Percentiles rank a stretch among this genome's conserved stretches.
Conservation (phyloP, 2,888 invertebrate genomes). For the Synanthedon formicaeformis region DNA sequence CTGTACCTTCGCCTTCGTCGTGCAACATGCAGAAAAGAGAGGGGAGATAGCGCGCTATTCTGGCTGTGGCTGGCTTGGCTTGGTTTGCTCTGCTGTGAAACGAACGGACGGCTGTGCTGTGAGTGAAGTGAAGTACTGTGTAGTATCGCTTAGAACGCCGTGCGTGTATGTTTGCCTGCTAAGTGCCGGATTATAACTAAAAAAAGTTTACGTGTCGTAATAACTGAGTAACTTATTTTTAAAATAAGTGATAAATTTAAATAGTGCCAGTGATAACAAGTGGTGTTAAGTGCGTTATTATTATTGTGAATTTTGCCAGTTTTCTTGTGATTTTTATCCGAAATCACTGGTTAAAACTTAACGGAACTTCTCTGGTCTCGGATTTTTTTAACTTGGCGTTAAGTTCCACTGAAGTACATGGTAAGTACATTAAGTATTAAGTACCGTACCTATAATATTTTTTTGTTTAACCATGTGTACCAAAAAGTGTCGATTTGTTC, state of each 20-base stretch:
- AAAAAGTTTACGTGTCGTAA: conserved; percentile 40
- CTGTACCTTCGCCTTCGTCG: no score
- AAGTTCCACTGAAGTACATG: conserved; percentile 43
- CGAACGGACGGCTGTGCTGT: no score
- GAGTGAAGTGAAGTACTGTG: conserved; percentile 15
- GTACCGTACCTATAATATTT: no score
- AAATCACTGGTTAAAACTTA: conserved; percentile 54
- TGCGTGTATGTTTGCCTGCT: conserved; percentile 8
- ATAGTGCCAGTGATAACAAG: conserved; percentile 38
- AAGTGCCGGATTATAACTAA: conserved; percentile 19
- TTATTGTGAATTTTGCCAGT: conserved; percentile 24
- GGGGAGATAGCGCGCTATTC: conserved; percentile 6
- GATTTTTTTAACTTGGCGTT: conserved; percentile 25
- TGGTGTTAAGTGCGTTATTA: conserved; percentile 30
- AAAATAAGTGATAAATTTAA: conserved; percentile 18
- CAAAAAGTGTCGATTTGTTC: no score
- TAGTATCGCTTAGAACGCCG: conserved; percentile 37
- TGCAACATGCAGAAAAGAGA: no score
- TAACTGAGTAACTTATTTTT: conserved; percentile 35
- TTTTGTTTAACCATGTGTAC: no score
- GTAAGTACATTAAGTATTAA: conserved; percentile 25
- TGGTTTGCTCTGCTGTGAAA: conserved; percentile 6
- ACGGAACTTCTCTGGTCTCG: conserved; percentile 44
- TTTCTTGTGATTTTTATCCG: conserved; percentile 47
- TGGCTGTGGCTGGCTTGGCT: no score